Evolutionary conservation across 2,797 vertebrate genomes (phyloP).

Genomic region (Lindbergichthys nudifrons): DNA sequence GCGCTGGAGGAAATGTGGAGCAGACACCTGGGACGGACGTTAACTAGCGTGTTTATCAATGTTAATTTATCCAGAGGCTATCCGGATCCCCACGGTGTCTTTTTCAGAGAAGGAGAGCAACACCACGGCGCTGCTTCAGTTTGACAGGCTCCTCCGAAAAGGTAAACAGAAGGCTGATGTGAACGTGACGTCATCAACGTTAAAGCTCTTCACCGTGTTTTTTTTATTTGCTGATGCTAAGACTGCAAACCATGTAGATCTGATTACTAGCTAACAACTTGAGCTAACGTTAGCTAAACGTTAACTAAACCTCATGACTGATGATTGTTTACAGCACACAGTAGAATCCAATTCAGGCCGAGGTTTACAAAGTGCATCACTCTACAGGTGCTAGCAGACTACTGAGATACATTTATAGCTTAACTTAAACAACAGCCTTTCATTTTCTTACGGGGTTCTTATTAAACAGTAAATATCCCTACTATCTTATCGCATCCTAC

Average conservation of each 20-base stretch:
- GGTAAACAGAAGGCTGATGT: constrained; percentile 72
- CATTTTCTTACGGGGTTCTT: background rate
- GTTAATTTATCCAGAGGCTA: constrained; percentile 82
- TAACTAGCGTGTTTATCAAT: background rate
- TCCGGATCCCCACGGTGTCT: constrained; percentile 93
- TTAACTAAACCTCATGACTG: background rate
- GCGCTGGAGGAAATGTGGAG: accelerated
- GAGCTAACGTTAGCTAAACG: background rate
- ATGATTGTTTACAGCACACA: background rate
- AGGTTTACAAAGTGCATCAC: background rate
- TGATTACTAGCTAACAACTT: background rate
- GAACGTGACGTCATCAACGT: background rate
- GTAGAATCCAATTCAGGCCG: background rate
- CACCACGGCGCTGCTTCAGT: constrained; percentile 87
- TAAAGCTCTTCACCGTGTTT: no score
- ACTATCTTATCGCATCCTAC: no score
- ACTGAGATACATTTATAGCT: background rate
- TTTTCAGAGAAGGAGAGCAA: constrained; percentile 82
- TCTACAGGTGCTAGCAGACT: background rate
- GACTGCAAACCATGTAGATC: no score
- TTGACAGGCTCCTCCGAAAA: constrained; percentile 85
- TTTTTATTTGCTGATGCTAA: no score
- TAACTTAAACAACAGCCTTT: background rate
- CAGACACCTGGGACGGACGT: background rate
- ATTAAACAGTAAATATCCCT: background rate